Percentiles rank a stretch among this genome's conserved stretches.
These are phyloP conservation scores for Pantala flavescens DNA, from an alignment of 1,140 invertebrate species.

Conservation along the genomic window DNA sequence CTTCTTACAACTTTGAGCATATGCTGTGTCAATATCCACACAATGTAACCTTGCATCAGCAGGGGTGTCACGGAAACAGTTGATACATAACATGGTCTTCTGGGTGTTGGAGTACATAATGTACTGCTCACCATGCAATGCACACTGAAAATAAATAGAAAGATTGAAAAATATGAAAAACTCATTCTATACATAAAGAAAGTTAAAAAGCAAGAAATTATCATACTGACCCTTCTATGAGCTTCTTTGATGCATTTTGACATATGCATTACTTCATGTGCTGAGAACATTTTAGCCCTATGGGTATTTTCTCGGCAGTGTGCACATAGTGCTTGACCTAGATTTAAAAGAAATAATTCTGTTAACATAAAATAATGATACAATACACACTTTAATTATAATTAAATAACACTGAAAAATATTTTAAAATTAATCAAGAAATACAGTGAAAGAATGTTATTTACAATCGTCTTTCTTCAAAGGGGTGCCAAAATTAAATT, in stretches of 20 bases:
- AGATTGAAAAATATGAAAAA: constrained; percentile 5
- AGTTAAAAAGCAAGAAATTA: background rate
- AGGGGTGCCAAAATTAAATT: no score
- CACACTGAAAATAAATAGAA: constrained; percentile 38
- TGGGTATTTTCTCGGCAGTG: constrained; percentile 59
- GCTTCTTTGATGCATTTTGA: constrained; percentile 55
- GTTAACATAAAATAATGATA: no score
- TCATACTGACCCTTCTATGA: constrained; percentile 40
- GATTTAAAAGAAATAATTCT: constrained; percentile 17
- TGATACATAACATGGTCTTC: constrained; percentile 57
- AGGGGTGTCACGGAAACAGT: constrained; percentile 55
- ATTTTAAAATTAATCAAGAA: no score
- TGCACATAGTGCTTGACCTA: constrained; percentile 58
- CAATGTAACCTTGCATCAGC: constrained; percentile 52
- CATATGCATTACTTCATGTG: constrained; percentile 59
- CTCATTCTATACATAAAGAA: background rate
- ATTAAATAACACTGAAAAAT: no score
- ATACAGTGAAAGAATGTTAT: no score
- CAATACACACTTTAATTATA: no score
- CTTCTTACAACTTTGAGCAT: constrained; percentile 53
- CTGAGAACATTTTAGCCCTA: constrained; percentile 60
- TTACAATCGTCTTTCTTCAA: no score
- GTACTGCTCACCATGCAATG: constrained; percentile 54
- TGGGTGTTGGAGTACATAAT: constrained; percentile 59
- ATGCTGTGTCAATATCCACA: constrained; percentile 60